These are phyloP conservation scores for Aphaenogaster rudis DNA, from an alignment of 1,140 invertebrate species.

Conservation along the genomic window DNA sequence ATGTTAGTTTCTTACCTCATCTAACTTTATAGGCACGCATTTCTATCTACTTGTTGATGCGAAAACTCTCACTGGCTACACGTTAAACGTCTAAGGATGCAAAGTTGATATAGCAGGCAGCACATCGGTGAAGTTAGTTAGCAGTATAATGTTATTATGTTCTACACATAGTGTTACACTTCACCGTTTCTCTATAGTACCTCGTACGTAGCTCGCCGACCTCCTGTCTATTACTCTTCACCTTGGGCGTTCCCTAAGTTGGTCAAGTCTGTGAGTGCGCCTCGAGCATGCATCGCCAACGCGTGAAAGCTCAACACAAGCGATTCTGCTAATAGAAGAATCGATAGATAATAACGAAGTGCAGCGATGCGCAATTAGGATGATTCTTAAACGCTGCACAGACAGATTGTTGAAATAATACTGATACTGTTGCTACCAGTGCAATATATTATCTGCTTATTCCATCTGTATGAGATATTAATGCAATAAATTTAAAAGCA, in stretches of 20 bases:
- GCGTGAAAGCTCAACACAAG: slow-evolving; percentile 44
- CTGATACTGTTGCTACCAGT: not conserved
- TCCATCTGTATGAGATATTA: not conserved
- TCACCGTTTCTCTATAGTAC: slow-evolving; percentile 26
- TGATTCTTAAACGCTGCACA: not conserved
- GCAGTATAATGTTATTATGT: slow-evolving; percentile 69
- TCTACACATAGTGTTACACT: slow-evolving; percentile 68
- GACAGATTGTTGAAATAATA: not conserved
- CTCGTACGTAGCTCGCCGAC: slow-evolving; percentile 47
- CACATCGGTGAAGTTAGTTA: slow-evolving; percentile 70
- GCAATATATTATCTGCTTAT: not conserved
- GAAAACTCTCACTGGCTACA: slow-evolving; percentile 21
- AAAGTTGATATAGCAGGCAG: slow-evolving; percentile 46
- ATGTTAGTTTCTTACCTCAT: not conserved
- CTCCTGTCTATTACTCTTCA: slow-evolving; percentile 75
- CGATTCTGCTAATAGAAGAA: not conserved
- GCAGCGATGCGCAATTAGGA: not conserved
- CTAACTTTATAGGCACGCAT: not conserved
- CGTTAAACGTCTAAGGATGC: slow-evolving; percentile 32
- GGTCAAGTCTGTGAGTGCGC: slow-evolving; percentile 73
- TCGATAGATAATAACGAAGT: slow-evolving; percentile 9
- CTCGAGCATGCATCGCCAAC: slow-evolving; percentile 43
- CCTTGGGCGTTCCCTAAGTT: slow-evolving; percentile 69
- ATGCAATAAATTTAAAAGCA: not conserved
- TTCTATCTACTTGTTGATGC: slow-evolving; percentile 44